Conservation (phyloP, 2,888 invertebrate species). For the Acleris cristana region DNA sequence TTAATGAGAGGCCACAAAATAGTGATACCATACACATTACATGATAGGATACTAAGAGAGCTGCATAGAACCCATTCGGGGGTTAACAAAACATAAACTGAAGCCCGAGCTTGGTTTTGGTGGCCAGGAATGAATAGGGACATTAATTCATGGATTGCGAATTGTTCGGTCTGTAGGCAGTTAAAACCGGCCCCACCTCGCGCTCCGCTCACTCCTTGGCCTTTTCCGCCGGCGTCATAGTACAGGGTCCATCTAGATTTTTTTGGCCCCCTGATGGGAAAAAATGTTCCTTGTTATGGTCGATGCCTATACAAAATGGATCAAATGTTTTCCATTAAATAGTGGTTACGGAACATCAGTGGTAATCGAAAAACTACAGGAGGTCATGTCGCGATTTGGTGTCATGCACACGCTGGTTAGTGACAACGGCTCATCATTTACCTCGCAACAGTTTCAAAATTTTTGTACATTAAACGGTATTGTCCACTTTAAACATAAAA, state of each 20-base stretch:
- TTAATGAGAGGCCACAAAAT: constrained; percentile 27
- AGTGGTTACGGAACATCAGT: neutral
- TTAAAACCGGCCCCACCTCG: constrained; percentile 14
- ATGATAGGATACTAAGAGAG: neutral
- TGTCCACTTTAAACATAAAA: constrained; percentile 13
- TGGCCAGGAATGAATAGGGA: constrained; percentile 21
- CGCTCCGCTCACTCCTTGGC: constrained; percentile 26
- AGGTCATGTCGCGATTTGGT: constrained; percentile 26
- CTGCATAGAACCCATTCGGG: constrained; percentile 11
- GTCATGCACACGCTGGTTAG: constrained; percentile 17
- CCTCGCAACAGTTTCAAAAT: constrained; percentile 9
- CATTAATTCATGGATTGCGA: constrained; percentile 1
- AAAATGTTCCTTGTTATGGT: constrained; percentile 26
- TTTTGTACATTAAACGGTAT: constrained; percentile 29
- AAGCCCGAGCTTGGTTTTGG: constrained; percentile 23
- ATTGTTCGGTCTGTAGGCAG: constrained; percentile 13
- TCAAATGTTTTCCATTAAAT: constrained; percentile 23
- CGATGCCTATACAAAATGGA: constrained; percentile 37
- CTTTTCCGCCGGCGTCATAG: constrained; percentile 18
- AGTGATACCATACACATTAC: constrained; percentile 4
- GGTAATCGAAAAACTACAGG: constrained; percentile 19
- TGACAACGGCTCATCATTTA: constrained; percentile 28
- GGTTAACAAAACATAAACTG: constrained; percentile 16
- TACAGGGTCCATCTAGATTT: constrained; percentile 31
- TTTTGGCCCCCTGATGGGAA: constrained; percentile 20